Evolutionary conservation across 2,888 invertebrate species (phyloP).

Genomic region (Drosophila diplacantha): DNA sequence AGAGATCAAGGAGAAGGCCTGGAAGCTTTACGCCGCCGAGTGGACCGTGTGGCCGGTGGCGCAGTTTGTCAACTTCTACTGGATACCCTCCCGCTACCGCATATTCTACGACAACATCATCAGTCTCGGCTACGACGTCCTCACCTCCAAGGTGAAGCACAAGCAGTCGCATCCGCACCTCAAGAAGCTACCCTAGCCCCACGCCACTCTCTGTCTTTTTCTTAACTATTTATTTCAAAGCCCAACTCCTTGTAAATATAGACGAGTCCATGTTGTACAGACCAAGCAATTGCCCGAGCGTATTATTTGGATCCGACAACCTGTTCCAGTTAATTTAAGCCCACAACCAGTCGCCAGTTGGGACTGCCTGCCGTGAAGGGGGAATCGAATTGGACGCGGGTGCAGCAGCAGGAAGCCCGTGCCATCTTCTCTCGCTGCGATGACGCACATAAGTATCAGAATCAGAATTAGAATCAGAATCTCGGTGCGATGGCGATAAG

Average conservation of each 20-base stretch:
- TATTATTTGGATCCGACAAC: background rate
- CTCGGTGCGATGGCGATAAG: conserved; percentile 20
- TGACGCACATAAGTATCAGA: conserved; percentile 27
- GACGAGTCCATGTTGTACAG: conserved; percentile 32
- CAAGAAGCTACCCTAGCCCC: conserved; percentile 36
- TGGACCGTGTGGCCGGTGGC: conserved; percentile 96
- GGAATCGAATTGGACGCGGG: conserved; percentile 1
- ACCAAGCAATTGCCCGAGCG: background rate
- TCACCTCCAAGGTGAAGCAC: conserved; percentile 89
- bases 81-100: conserved; percentile 88
- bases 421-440: conserved; percentile 14
- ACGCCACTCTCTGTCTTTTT: background rate
- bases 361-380: background rate
- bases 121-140: conserved; percentile 91
- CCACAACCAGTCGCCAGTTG: background rate
- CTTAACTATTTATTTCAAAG: conserved; percentile 27
- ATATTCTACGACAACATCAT: conserved; percentile 92
- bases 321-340: conserved; percentile 1
- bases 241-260: conserved; percentile 35
- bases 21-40: conserved; percentile 89
- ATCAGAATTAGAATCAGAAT: conserved; percentile 8
- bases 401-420: conserved; percentile 21
- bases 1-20: conserved; percentile 86
- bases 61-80: conserved; percentile 94
- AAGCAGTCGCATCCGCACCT: conserved; percentile 49